A percentile compares a stretch with the other conserved stretches of the same genome.
These are phyloP conservation scores for Trachythela sp. DNA, from an alignment of 64 coral and sea anemone species.

Conservation along the genomic window DNA sequence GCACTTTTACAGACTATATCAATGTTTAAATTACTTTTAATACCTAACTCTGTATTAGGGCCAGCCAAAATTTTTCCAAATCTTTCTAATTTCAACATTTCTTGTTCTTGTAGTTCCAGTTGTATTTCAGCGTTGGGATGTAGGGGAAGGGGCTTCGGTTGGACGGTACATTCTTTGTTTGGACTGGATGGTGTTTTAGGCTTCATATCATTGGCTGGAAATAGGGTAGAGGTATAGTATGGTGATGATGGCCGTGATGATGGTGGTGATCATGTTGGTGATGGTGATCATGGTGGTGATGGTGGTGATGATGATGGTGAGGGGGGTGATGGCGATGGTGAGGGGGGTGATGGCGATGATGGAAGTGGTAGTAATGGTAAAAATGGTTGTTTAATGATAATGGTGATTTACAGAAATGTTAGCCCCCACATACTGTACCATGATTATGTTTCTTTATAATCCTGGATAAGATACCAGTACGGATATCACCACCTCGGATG, in stretches of 20 bases:
- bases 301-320: not conserved
- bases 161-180: constrained; percentile 28
- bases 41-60: constrained; percentile 89
- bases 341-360: not conserved
- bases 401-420: too few relatives aligned
- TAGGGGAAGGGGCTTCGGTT: constrained; percentile 56
- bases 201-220: constrained; percentile 31
- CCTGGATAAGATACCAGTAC: constrained; percentile 55
- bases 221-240: not conserved
- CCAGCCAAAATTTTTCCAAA: constrained; percentile 96
- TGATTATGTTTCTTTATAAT: constrained; percentile 36
- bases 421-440: too few relatives aligned
- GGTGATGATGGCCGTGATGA: not conserved
- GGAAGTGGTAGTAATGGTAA: too few relatives aligned
- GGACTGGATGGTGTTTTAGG: constrained; percentile 27
- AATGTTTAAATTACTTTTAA: not conserved
- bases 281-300: too few relatives aligned
- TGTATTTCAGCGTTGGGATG: constrained; percentile 72
- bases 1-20: not conserved
- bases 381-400: too few relatives aligned
- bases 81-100: constrained; percentile 91
- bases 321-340: not conserved
- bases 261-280: not conserved
- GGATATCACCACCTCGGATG: constrained; percentile 78
- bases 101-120: constrained; percentile 91